Conservation (phyloP, 2,888 invertebrate species). For the Epistrophe grossulariae region DNA sequence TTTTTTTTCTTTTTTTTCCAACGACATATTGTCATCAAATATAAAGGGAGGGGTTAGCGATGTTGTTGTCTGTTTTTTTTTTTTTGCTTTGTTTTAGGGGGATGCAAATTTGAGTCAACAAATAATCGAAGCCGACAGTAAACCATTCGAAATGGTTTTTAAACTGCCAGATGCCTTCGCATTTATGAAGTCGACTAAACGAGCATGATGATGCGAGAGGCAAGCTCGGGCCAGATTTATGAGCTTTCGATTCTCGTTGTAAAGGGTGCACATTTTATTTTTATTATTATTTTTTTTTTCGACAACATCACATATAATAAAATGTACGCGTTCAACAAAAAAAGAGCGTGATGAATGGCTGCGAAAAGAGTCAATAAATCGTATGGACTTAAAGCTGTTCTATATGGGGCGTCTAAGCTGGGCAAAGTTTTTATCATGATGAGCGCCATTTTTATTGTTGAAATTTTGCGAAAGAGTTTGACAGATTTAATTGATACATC, state of each 20-base stretch:
- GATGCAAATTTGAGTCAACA: constrained; percentile 72
- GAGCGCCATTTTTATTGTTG: background rate
- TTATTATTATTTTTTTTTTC: constrained; percentile 30
- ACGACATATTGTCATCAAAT: constrained; percentile 56
- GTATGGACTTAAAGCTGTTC: constrained; percentile 36
- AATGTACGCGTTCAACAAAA: constrained; percentile 6
- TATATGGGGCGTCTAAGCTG: background rate
- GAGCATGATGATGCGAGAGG: constrained; percentile 49
- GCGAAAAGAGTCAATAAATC: constrained; percentile 56
- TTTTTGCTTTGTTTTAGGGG: constrained; percentile 16
- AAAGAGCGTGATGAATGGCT: constrained; percentile 43
- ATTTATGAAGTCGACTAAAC: constrained; percentile 70
- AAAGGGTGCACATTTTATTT: constrained; percentile 45
- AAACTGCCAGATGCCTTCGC: constrained; percentile 71
- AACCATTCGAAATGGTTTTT: constrained; percentile 73
- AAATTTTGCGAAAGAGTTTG: background rate
- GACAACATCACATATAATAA: constrained; percentile 40
- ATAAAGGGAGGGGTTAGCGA: background rate
- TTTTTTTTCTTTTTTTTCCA: constrained; percentile 22
- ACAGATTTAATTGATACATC: too few species aligned
- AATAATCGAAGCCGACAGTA: constrained; percentile 74
- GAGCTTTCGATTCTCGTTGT: constrained; percentile 33
- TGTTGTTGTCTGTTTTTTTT: constrained; percentile 11
- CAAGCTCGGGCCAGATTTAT: constrained; percentile 63
- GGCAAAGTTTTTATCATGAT: constrained; percentile 10